Percentiles rank a stretch among this genome's conserved stretches.
These are phyloP conservation scores for Pelecanoides urinatrix DNA, from an alignment of 2,113 vertebrate species.

Conservation along the genomic window DNA sequence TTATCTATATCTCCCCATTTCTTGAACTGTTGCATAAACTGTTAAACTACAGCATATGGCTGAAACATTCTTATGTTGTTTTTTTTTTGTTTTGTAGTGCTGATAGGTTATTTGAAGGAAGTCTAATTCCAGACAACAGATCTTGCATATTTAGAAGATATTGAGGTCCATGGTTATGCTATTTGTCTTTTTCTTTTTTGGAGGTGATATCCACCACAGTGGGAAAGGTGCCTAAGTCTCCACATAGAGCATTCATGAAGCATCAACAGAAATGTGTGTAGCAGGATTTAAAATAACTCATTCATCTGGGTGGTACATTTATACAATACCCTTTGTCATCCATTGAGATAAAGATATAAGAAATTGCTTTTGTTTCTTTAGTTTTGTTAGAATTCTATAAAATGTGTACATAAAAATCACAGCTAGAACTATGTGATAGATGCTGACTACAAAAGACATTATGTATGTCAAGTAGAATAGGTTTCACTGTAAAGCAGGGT, in stretches of 20 bases:
- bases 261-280: neutral
- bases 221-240: neutral
- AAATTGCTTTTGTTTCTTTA: neutral
- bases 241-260: neutral
- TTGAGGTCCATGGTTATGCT: neutral
- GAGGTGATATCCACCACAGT: neutral
- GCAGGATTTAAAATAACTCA: neutral
- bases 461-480: neutral
- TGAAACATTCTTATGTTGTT: neutral
- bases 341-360: neutral
- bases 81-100: neutral
- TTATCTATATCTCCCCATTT: neutral
- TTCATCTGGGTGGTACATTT: neutral
- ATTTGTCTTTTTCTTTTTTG: neutral
- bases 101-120: neutral
- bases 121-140: neutral
- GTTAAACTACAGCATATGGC: neutral
- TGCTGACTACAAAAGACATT: neutral
- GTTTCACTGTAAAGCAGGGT: neutral
- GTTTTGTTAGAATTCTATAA: neutral
- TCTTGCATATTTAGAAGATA: neutral
- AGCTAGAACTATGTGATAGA: neutral
- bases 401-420: neutral
- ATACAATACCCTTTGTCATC: neutral
- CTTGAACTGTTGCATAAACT: neutral